These are phyloP conservation scores for Myotis daubentonii DNA, from an alignment of 2,797 vertebrate genomes.

Conservation along the genomic window DNA sequence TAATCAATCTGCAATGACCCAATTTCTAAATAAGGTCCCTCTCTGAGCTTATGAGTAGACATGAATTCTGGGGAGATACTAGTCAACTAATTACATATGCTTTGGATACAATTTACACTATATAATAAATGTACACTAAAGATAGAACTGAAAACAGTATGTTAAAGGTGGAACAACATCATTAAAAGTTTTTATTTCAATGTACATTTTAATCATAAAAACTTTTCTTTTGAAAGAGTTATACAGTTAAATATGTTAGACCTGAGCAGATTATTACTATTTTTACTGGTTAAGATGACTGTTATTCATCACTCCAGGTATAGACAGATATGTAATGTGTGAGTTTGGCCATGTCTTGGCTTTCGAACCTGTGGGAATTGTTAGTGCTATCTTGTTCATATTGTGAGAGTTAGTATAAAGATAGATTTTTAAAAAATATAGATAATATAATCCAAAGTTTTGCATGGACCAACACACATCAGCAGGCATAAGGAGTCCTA, in stretches of 20 bases:
- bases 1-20: neutral
- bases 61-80: neutral
- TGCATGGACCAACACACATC: too few species aligned
- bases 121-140: neutral
- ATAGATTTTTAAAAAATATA: neutral
- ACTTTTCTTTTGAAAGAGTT: neutral
- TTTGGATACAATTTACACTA: accelerated
- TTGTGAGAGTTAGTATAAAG: too few species aligned
- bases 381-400: neutral
- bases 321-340: too few species aligned
- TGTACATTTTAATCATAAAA: neutral
- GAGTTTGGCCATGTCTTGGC: neutral
- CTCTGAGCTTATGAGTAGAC: neutral
- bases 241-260: neutral
- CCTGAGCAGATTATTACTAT: too few species aligned
- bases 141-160: neutral
- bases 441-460: neutral
- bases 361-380: neutral
- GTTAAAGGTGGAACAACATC: neutral
- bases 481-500: neutral
- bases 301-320: accelerated
- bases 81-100: neutral
- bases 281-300: neutral
- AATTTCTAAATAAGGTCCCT: neutral
- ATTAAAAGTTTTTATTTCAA: neutral